These are phyloP conservation scores for Atta colombica DNA, from an alignment of 1,140 invertebrate species.

Conservation along the genomic window DNA sequence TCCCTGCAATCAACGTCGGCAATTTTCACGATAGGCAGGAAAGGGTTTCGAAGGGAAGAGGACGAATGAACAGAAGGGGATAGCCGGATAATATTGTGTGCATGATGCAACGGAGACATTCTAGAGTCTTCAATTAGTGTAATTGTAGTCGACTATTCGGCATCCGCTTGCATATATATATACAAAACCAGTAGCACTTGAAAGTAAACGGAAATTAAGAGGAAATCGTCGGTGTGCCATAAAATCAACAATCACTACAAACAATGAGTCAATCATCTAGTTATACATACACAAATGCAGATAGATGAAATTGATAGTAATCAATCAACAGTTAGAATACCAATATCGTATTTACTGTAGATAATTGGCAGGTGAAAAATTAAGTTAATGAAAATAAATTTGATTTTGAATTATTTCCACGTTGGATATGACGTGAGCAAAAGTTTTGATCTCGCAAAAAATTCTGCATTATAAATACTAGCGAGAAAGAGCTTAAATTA, in stretches of 20 bases:
- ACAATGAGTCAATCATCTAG: conserved; percentile 26
- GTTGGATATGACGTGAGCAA: background rate
- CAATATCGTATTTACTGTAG: conserved; percentile 9
- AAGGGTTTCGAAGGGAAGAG: background rate
- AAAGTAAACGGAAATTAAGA: conserved; percentile 46
- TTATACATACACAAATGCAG: background rate
- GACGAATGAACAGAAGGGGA: background rate
- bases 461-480: background rate
- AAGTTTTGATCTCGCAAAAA: background rate
- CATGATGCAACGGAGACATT: background rate
- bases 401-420: conserved; percentile 37
- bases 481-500: background rate
- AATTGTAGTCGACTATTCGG: conserved; percentile 33
- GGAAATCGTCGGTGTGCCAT: conserved; percentile 12
- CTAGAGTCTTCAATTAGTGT: conserved; percentile 42
- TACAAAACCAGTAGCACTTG: background rate
- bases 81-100: conserved; percentile 2
- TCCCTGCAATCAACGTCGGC: conserved; percentile 51
- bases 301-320: conserved; percentile 45
- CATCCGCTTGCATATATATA: background rate
- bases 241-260: background rate
- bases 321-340: conserved; percentile 24
- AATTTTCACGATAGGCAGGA: conserved; percentile 28
- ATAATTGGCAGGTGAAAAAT: conserved; percentile 47
- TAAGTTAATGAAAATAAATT: conserved; percentile 26